Evolutionary conservation across 2,113 vertebrate species (phyloP).

Genomic region (Cyrtonyx montezumae): DNA sequence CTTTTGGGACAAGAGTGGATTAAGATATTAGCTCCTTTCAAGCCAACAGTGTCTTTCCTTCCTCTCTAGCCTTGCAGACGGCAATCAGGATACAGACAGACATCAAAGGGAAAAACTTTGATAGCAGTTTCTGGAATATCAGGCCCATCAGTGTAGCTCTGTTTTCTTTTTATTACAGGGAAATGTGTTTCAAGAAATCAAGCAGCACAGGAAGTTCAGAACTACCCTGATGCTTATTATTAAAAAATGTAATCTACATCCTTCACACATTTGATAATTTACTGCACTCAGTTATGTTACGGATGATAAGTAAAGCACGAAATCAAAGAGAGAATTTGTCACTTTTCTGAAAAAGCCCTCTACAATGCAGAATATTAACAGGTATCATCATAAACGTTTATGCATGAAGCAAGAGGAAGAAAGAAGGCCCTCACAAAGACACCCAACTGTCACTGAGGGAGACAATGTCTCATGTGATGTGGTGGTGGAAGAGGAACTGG

Average conservation of each 20-base stretch:
- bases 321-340: neutral
- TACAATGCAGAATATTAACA: neutral
- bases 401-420: neutral
- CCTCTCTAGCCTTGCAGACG: neutral
- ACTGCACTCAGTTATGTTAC: rapidly evolving
- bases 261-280: neutral
- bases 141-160: neutral
- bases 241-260: neutral
- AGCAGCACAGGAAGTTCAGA: neutral
- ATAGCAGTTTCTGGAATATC: neutral
- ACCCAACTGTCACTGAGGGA: neutral
- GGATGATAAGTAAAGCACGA: neutral
- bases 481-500: neutral
- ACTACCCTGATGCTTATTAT: neutral
- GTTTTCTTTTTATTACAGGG: neutral
- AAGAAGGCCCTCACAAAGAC: neutral
- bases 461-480: neutral
- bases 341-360: neutral
- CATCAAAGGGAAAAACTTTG: neutral
- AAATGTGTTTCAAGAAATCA: neutral
- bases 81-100: neutral
- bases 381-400: neutral
- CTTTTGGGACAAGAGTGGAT: neutral
- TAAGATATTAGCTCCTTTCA: neutral
- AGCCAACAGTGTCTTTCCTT: neutral